Percentiles rank a stretch among this genome's conserved stretches.
Evolutionary conservation across 2,888 invertebrate genomes (phyloP).

Genomic region (Anorthoa munda): DNA sequence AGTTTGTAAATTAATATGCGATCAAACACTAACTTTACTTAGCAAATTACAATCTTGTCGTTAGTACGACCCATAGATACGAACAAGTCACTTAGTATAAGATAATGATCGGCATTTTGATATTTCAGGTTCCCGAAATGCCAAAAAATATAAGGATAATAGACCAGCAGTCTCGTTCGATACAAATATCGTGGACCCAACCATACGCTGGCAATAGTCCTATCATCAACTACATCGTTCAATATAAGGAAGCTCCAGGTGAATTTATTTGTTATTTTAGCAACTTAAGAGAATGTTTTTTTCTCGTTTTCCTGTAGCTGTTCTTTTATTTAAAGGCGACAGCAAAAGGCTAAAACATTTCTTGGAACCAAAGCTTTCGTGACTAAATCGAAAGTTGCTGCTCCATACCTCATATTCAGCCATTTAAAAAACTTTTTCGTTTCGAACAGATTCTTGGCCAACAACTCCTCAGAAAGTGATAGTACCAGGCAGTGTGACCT

Average conservation of each 20-base stretch:
- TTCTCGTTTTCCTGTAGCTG: no score
- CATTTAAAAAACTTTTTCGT: neutral
- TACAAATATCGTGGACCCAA: conserved; percentile 97
- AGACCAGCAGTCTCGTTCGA: conserved; percentile 95
- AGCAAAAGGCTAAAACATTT: neutral
- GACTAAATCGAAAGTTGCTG: neutral
- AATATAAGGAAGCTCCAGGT: conserved; percentile 96
- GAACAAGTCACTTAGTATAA: no score
- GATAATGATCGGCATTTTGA: no score
- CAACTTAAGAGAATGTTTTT: neutral
- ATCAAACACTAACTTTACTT: no score
- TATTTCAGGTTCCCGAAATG: conserved; percentile 94
- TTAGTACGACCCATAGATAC: no score
- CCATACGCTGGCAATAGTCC: conserved; percentile 97
- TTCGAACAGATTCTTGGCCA: conserved; percentile 94
- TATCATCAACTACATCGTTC: conserved; percentile 96
- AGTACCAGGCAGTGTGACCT: conserved; percentile 95
- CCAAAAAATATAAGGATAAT: conserved; percentile 96
- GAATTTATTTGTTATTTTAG: conserved; percentile 62
- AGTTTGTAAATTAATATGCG: no score
- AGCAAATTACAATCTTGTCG: no score
- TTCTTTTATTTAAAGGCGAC: neutral
- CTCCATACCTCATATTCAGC: neutral
- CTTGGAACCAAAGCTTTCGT: neutral
- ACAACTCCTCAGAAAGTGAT: conserved; percentile 95